Base-by-base conservation (phyloP, 2,113 vertebrate genomes). In the Cricetomys ansorgei region DNA sequence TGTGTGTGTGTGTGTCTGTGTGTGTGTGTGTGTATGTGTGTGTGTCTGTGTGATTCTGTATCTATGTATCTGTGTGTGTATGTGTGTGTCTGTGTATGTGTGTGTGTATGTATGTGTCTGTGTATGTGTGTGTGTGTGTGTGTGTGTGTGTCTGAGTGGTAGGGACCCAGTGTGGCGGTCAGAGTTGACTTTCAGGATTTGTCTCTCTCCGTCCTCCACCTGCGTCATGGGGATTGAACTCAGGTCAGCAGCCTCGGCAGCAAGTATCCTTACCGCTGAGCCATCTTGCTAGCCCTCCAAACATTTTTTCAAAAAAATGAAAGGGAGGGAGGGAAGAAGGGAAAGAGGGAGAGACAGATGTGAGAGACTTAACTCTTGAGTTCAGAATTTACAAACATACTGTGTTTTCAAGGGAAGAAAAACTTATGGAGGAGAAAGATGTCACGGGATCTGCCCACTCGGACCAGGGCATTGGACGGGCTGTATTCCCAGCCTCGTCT, bases 301-400 rank as follows among this genome's bases (percentile, higher is more conserved):
- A 75, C 3, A 64, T 50, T 85, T 84, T 89, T 88, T 80, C 31
- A 94, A 75, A 94, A 75, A 94, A 69, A n/a, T 80, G 81, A 84
- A 15, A 67, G 16, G n/a, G 65, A 94, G 40, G 69, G 1, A 86
- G 5, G 65, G 5, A 62, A 53, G 50, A 25, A 65, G 12, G n/a
- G 27, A 12, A 34, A 29, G 0, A 64, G 16, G 79, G n/a, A 83
- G 23, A 45, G 48, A 67, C 43, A 23, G 29, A 65, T 65, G 64
- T 16, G 11, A 77, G 64, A 43, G 27, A 72, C 59, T 34, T 25
- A 19, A 59, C 34, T 72, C 25, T 7, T 62, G 5, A 17, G 37
- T 40, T 93, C 43, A 70, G 83, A 93, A 93, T 76, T 76, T 67
- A 77, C 40, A 70, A 88, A 67, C 29, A 67, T 34, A 34, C 34